These are phyloP conservation scores for Papilio glaucus DNA, from an alignment of 1,140 invertebrate species.

Conservation along the genomic window DNA sequence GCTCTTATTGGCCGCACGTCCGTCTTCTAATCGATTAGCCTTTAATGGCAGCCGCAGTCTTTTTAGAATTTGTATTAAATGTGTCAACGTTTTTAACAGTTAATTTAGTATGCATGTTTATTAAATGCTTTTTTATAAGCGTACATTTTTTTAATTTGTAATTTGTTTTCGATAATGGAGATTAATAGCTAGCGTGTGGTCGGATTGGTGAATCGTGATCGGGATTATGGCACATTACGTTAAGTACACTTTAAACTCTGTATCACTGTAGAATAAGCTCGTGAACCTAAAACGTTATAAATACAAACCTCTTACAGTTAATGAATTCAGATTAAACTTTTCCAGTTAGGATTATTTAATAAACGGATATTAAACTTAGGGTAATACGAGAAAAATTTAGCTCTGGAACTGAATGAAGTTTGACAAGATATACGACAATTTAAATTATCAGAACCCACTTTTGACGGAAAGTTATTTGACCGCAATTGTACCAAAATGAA, in stretches of 20 bases:
- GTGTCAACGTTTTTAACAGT: slow-evolving; percentile 41
- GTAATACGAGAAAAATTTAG: too few relatives aligned
- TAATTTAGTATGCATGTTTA: slow-evolving; percentile 36
- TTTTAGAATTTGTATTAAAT: slow-evolving; percentile 52
- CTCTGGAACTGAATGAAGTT: too few relatives aligned
- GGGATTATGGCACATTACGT: background rate
- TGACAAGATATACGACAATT: too few relatives aligned
- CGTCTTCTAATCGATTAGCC: slow-evolving; percentile 56
- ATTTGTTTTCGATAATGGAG: slow-evolving; percentile 37
- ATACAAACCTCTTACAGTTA: too few relatives aligned
- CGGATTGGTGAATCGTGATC: background rate
- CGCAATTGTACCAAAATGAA: too few relatives aligned
- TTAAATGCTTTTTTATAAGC: slow-evolving; percentile 33
- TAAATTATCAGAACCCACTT: too few relatives aligned
- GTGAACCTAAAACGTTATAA: too few relatives aligned
- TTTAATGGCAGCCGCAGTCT: slow-evolving; percentile 55
- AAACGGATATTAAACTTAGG: too few relatives aligned
- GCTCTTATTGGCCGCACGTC: slow-evolving; percentile 53
- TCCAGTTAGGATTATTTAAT: too few relatives aligned
- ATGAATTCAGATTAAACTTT: too few relatives aligned
- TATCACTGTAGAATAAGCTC: too few relatives aligned
- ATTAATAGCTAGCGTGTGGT: slow-evolving; percentile 17
- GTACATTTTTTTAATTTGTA: slow-evolving; percentile 31
- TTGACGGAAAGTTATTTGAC: too few relatives aligned
- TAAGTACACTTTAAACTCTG: background rate